Evolutionary conservation across 30 jellyfish, hydroid and myxozoan species (phyloP).

Genomic region (Hydra vulgaris): DNA sequence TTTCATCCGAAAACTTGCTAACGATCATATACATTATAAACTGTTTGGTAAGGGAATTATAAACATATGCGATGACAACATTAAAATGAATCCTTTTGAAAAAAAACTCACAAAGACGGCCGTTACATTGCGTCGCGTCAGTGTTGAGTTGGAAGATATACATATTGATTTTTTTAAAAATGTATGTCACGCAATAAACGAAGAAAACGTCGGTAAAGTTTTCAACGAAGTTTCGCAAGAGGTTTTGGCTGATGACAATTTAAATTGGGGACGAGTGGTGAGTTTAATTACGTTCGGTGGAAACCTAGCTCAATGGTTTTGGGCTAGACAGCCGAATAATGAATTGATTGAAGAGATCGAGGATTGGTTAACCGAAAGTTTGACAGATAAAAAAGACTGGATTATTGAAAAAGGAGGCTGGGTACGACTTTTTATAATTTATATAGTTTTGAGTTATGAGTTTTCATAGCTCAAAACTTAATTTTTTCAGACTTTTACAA

Average conservation of each 20-base stretch:
- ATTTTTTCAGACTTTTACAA: too few relatives aligned
- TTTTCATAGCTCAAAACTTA: too few relatives aligned
- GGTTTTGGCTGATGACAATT: not conserved
- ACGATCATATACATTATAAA: slow-evolving; percentile 17
- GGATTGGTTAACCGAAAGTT: slow-evolving; percentile 37
- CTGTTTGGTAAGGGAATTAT: not conserved
- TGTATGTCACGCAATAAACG: slow-evolving; percentile 24
- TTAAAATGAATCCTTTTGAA: not conserved
- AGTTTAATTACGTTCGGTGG: slow-evolving; percentile 39
- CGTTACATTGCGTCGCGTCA: slow-evolving; percentile 18
- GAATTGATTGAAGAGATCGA: slow-evolving; percentile 32
- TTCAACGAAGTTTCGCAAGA: slow-evolving; percentile 23
- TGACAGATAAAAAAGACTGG: slow-evolving; percentile 24
- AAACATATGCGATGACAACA: not conserved
- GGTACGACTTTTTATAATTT: slow-evolving; percentile 14
- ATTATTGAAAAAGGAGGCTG: slow-evolving; percentile 40
- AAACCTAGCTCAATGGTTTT: slow-evolving; percentile 39
- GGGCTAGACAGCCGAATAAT: slow-evolving; percentile 18
- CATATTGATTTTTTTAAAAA: slow-evolving; percentile 23
- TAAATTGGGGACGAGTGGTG: slow-evolving; percentile 45
- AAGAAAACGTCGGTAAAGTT: slow-evolving; percentile 10
- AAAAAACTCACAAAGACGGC: slow-evolving; percentile 3
- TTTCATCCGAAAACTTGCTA: slow-evolving; percentile 21
- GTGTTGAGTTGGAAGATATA: slow-evolving; percentile 14
- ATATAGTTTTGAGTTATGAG: not conserved